Conservation (phyloP, 1,140 invertebrate species). For the Apis florea region DNA sequence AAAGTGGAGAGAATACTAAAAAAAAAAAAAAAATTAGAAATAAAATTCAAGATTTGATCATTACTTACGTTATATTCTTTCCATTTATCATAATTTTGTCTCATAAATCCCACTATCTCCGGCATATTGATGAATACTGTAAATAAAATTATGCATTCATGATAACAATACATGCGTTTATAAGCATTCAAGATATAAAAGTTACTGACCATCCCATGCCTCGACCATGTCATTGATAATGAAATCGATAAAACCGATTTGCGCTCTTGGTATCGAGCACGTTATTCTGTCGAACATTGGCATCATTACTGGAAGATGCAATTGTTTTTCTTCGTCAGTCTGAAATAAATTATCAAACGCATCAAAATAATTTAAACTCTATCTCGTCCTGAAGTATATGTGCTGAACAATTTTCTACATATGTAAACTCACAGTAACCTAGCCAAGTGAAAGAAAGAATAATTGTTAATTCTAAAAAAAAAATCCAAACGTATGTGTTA, state of each 20-base stretch:
- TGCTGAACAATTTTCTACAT: not conserved
- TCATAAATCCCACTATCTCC: slow-evolving; percentile 91
- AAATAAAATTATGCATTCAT: slow-evolving; percentile 68
- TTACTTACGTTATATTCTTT: slow-evolving; percentile 84
- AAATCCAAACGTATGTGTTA: not conserved
- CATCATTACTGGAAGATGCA: slow-evolving; percentile 95
- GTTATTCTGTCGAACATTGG: slow-evolving; percentile 96
- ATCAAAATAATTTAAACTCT: not conserved
- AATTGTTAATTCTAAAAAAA: too few species aligned
- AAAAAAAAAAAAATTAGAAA: not conserved
- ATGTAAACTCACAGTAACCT: not conserved
- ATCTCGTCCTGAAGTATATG: not conserved
- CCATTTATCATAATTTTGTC: slow-evolving; percentile 95
- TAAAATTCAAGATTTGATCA: not conserved
- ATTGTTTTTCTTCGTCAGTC: slow-evolving; percentile 95
- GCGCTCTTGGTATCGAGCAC: slow-evolving; percentile 97
- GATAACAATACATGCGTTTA: not conserved
- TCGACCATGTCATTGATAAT: slow-evolving; percentile 99
- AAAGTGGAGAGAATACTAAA: not conserved
- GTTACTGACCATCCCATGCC: slow-evolving; percentile 92
- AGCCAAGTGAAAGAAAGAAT: too few species aligned
- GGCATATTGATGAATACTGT: slow-evolving; percentile 96
- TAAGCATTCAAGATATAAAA: not conserved
- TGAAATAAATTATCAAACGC: slow-evolving; percentile 76
- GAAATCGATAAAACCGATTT: slow-evolving; percentile 97